These are phyloP conservation scores for Acipenser ruthenus DNA, from an alignment of 2,797 vertebrate genomes.

Conservation along the genomic window DNA sequence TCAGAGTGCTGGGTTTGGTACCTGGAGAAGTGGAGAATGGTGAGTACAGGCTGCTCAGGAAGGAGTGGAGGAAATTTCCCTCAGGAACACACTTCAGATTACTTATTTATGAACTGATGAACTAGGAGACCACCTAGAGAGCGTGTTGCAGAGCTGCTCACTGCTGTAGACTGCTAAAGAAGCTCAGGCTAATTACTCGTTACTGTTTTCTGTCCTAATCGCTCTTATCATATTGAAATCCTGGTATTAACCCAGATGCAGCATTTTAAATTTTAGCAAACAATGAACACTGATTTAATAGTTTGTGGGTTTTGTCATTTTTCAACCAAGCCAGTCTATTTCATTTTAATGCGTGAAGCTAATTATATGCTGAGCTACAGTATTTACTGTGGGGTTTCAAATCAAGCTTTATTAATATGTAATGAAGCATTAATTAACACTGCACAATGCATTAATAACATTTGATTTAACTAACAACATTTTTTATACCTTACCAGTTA, in stretches of 20 bases:
- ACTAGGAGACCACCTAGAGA: constrained; percentile 73
- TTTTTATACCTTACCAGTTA: too few relatives aligned
- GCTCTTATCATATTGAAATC: constrained; percentile 33
- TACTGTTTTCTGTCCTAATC: constrained; percentile 67
- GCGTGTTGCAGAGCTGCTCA: constrained; percentile 51
- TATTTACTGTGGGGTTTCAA: too few relatives aligned
- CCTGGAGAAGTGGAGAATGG: constrained; percentile 70
- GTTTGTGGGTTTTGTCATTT: constrained; percentile 10
- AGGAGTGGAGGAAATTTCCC: constrained; percentile 69
- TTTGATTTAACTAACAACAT: too few relatives aligned
- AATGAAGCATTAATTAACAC: too few relatives aligned
- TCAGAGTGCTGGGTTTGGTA: constrained; percentile 29
- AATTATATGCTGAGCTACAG: too few relatives aligned
- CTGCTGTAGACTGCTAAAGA: constrained; percentile 65
- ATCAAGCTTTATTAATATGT: too few relatives aligned
- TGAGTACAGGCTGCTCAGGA: constrained; percentile 72
- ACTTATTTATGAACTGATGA: constrained; percentile 83
- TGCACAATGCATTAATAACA: too few relatives aligned
- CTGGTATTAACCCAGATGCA: constrained; percentile 23
- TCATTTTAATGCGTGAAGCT: too few relatives aligned
- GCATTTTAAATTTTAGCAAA: constrained; percentile 23
- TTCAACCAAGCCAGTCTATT: constrained; percentile 2
- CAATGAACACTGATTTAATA: constrained; percentile 12
- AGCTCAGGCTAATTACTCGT: constrained; percentile 63
- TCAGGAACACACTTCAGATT: constrained; percentile 74